These are phyloP conservation scores for Clarias platycephalus DNA, from an alignment of 2,797 vertebrate genomes.

Conservation along the genomic window DNA sequence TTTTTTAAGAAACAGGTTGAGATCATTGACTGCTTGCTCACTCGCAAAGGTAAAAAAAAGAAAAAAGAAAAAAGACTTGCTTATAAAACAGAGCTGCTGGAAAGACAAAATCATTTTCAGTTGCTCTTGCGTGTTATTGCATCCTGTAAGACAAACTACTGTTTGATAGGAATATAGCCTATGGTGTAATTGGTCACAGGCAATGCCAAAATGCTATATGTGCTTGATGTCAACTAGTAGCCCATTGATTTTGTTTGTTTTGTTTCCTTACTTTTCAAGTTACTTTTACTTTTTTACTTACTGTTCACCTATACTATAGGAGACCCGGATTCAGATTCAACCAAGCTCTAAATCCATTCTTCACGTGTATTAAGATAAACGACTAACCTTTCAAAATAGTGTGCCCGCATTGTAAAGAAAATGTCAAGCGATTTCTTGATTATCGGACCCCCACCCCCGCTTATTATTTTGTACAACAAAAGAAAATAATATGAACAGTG, in stretches of 20 bases:
- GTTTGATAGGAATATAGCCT: conserved; percentile 27
- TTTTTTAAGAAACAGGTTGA: background rate
- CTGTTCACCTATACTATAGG: background rate
- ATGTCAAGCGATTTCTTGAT: background rate
- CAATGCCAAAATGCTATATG: background rate
- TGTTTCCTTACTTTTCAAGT: background rate
- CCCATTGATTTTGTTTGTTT: background rate
- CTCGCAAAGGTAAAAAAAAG: background rate
- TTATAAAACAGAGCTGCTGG: conserved; percentile 24
- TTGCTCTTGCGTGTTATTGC: conserved; percentile 29
- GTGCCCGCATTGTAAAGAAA: background rate
- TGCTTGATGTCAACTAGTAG: conserved; percentile 3
- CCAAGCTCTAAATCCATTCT: background rate
- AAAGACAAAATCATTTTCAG: conserved; percentile 12
- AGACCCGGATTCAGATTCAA: background rate
- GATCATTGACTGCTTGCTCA: background rate
- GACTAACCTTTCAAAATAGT: background rate
- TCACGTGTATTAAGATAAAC: background rate
- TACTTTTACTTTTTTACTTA: background rate
- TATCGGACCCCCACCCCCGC: too few species aligned
- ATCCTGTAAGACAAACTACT: conserved; percentile 16
- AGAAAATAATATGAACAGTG: background rate
- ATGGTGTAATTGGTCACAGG: conserved; percentile 29
- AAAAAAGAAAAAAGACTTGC: too few species aligned
- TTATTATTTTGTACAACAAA: background rate